Conservation (phyloP, 2,888 invertebrate genomes). For the Slavum lentiscoides region DNA sequence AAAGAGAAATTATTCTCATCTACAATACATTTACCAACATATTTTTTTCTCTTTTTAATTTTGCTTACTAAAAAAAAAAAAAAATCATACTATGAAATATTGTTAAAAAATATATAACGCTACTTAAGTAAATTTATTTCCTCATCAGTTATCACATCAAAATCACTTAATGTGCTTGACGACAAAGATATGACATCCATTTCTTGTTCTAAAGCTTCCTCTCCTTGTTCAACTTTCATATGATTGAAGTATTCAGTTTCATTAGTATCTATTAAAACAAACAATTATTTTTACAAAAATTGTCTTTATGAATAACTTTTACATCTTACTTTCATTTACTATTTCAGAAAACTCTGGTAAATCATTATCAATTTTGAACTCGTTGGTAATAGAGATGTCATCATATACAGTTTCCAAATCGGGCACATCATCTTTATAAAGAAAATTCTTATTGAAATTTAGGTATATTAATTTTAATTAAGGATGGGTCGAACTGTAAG, state of each 20-base stretch:
- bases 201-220: conserved; percentile 34
- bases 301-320: not conserved
- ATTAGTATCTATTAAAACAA: conserved; percentile 13
- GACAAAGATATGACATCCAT: conserved; percentile 45
- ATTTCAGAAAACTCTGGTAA: conserved; percentile 13
- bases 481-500: not conserved
- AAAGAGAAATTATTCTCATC: conserved; percentile 39
- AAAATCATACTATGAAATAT: not conserved
- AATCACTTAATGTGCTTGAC: conserved; percentile 47
- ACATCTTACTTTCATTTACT: conserved; percentile 20
- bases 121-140: conserved; percentile 47
- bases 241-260: not conserved
- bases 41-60: conserved; percentile 6
- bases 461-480: not conserved
- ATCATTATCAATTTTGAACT: conserved; percentile 24
- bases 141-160: conserved; percentile 45
- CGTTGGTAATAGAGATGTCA: conserved; percentile 32
- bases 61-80: conserved; percentile 1
- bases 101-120: not conserved
- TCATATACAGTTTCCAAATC: conserved; percentile 41
- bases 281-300: not conserved
- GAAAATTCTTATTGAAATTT: not conserved
- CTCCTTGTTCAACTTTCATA: conserved; percentile 17
- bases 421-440: conserved; percentile 28
- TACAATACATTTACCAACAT: conserved; percentile 20